Base-by-base conservation (phyloP, 2,888 invertebrate species). In the Teleiodes luculella region DNA sequence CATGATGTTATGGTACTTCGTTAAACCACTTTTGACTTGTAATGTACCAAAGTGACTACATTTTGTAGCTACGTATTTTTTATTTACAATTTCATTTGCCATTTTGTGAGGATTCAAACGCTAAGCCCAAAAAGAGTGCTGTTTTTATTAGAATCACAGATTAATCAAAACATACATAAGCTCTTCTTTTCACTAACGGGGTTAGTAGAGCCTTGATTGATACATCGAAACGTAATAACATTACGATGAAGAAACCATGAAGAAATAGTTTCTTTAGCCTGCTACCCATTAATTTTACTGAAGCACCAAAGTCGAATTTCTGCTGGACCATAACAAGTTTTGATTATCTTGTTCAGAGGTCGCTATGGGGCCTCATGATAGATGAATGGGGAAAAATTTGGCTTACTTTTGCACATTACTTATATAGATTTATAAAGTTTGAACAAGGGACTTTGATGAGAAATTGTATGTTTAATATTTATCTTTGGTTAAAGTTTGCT, bases 391-490 rank as follows among this genome's bases (percentile, higher is more conserved):
- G 43, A 28, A 43, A 28, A 28, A 43, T 18, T 41, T 11, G 18
- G 20, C 11, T 20, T 5, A 20, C 6, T 43, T 43, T 43, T n/a
- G 43, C 28, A 43, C 6, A 20, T 43, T 43, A 24, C 28, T 43
- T 28, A 20, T 43, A 28, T 13, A 43, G 20, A 28, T 43, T 43
- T 43, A 43, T n/a, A 43, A 43, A 43, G 28, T 43, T 43, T 28
- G 28, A 28, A 24, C 43, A n/a, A 7, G 43, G 43, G 43, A 13
- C 13, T 5, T 28, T 5, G 28, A 16, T 4, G 13, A 5, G 13
- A 43, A n/a, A 43, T 43, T 28, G n/a, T n/a, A 13, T 6, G 13
- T 8, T 43, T 13, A 43, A 28, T 43, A 43, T 43, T 43, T 13
- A 43, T 43, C n/a, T 24, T 13, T n/a, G 43, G 16, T 13, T 43